A percentile compares a stretch with the other conserved stretches of the same genome.
Evolutionary conservation across 2,888 invertebrate species (phyloP).

Genomic region (Calameuta filiformis): DNA sequence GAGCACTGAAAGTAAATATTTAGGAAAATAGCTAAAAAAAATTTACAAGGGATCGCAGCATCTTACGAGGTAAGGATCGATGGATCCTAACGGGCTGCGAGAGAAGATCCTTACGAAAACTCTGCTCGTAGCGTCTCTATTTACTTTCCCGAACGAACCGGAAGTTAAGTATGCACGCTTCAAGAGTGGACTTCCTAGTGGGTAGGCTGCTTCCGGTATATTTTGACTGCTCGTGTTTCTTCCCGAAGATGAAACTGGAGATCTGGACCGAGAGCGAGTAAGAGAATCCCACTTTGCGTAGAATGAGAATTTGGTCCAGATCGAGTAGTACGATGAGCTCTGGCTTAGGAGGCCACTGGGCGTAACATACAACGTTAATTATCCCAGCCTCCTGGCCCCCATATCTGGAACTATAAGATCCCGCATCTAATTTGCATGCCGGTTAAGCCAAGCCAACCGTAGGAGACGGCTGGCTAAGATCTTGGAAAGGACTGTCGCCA

Average conservation of each 20-base stretch:
- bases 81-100: not conserved
- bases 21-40: not conserved
- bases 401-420: slow-evolving; percentile 45
- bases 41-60: not conserved
- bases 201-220: not conserved
- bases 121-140: not conserved
- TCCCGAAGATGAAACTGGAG: not conserved
- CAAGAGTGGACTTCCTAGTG: not conserved
- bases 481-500: slow-evolving; percentile 54
- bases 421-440: slow-evolving; percentile 58
- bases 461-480: slow-evolving; percentile 43
- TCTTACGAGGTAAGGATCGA: not conserved
- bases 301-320: not conserved
- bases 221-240: not conserved
- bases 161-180: not conserved
- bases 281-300: not conserved
- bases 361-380: slow-evolving; percentile 30
- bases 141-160: slow-evolving; percentile 12
- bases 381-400: slow-evolving; percentile 31
- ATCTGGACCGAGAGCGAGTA: not conserved
- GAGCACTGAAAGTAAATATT: not conserved
- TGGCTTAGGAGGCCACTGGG: not conserved
- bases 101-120: not conserved
- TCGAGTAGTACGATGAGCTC: not conserved
- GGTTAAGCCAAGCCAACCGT: slow-evolving; percentile 35